Percentiles rank a stretch among this genome's conserved stretches.
phyloP scores from a whole-genome alignment of 1,140 invertebrate species.

The Colletes latitarsis region DNA sequence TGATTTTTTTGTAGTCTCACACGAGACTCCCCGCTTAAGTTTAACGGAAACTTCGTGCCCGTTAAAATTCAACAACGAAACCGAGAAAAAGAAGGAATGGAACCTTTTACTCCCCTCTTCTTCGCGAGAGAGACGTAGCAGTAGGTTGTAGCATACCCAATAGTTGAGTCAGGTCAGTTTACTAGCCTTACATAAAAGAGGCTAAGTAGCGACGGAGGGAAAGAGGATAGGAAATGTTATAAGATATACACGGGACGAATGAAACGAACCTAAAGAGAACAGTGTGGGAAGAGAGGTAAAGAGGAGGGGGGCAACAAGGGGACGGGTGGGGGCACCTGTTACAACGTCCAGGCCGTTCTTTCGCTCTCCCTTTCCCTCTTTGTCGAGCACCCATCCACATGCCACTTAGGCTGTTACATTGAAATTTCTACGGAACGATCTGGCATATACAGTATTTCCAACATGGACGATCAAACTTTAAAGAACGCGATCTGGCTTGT shows the following conservation, averaged over 20 bases:
- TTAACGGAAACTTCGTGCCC: neutral
- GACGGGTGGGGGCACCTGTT: slow-evolving; percentile 63
- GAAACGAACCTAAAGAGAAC: slow-evolving; percentile 34
- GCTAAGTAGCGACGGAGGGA: slow-evolving; percentile 52
- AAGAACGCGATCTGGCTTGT: neutral
- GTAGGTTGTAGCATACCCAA: slow-evolving; percentile 26
- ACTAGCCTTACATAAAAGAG: slow-evolving; percentile 60
- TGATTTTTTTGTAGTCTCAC: too few species aligned
- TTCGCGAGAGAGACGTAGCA: neutral
- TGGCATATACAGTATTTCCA: slow-evolving; percentile 18
- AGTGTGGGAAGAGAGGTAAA: slow-evolving; percentile 26
- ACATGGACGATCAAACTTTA: slow-evolving; percentile 10
- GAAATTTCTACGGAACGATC: slow-evolving; percentile 55
- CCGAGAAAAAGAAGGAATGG: neutral
- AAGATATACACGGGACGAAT: slow-evolving; percentile 49
- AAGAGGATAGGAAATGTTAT: slow-evolving; percentile 58
- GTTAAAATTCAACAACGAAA: slow-evolving; percentile 21
- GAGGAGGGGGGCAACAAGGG: neutral
- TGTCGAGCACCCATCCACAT: slow-evolving; percentile 44
- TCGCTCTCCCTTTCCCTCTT: slow-evolving; percentile 38
- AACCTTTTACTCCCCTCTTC: too few species aligned
- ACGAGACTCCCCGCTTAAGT: too few species aligned
- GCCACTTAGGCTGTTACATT: slow-evolving; percentile 65
- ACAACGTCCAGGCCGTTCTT: slow-evolving; percentile 61
- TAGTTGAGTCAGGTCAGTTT: slow-evolving; percentile 71